Evolutionary conservation across 2,888 invertebrate species (phyloP).

Genomic region (Drosophila nr. fundita): DNA sequence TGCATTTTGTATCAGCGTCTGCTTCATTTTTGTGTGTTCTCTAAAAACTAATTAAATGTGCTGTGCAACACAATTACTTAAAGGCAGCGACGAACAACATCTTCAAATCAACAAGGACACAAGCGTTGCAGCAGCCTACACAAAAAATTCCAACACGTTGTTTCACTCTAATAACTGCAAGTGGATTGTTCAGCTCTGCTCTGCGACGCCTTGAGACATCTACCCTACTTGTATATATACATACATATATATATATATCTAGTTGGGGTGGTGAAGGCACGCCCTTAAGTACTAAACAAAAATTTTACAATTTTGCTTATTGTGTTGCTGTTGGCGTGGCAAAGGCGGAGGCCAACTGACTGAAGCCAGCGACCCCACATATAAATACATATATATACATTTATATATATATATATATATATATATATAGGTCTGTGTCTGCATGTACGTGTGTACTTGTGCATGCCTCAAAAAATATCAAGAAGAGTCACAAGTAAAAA

Average conservation of each 20-base stretch:
- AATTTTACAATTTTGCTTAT: constrained; percentile 60
- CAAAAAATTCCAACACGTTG: constrained; percentile 25
- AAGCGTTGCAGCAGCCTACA: constrained; percentile 11
- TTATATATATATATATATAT: not conserved
- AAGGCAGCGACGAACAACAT: constrained; percentile 12
- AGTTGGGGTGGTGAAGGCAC: constrained; percentile 9
- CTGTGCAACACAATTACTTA: constrained; percentile 54
- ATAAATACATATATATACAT: not conserved
- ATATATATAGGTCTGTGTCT: not conserved
- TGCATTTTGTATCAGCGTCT: not conserved
- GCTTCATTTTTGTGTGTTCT: not conserved
- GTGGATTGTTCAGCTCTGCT: constrained; percentile 35
- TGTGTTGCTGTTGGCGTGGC: constrained; percentile 33
- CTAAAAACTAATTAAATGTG: constrained; percentile 65
- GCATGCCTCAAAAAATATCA: constrained; percentile 50
- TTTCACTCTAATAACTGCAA: constrained; percentile 50
- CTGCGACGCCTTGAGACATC: constrained; percentile 52
- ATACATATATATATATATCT: constrained; percentile 4
- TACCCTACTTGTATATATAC: not conserved
- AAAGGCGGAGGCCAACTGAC: constrained; percentile 1
- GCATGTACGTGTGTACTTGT: constrained; percentile 24
- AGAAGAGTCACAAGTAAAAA: constrained; percentile 20
- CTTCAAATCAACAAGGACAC: constrained; percentile 23
- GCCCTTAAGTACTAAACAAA: constrained; percentile 49
- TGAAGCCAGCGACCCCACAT: constrained; percentile 27